Evolutionary conservation across 2,888 invertebrate species (phyloP), one percentile per base, ranked within the genome.

Genomic region (Netelia melanura): DNA sequence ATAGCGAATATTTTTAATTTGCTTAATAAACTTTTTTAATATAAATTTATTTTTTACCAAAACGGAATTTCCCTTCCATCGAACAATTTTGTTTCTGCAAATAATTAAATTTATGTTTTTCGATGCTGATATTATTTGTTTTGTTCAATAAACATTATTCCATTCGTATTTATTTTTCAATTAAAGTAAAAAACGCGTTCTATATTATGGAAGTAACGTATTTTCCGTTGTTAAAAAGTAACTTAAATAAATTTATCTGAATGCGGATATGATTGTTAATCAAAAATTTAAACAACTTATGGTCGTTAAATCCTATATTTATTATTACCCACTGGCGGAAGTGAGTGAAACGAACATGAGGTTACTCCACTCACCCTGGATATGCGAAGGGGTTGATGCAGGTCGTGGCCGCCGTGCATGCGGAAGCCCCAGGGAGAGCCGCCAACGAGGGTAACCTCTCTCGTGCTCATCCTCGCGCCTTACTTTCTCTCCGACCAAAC

Each of bases 361-460:
- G 48, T 44, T 25, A 65, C 38, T 76, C 58, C 86, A 95, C 96
- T 95, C 94, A 97, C 97, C 96, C 97, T 96, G 76, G 97, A 97
- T 94, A 98, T 97, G 93, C 96, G 96, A 85, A 98, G 95, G 83
- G 97, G 97, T 94, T 97, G 96, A 92, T 96, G 96, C 90, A 96
- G 95, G 94, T 98, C 97, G 90, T 95, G 95, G 87, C 98, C 98
- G 87, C 98, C 98, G 94, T 97, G 97, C 96, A 98, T 97, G 88
- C 98, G 96, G 95, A 98, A 98, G 91, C 98, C 98, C 98, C 98
- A 98, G 89, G 98, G 98, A 93, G 97, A 96, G 87, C 97, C 97
- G 89, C 97, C 98, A 92, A 96, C 95, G 93, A 98, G 95, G 92
- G 96, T 95, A 94, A 97, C 97, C 94, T 96, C 96, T 90, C 96